Evolutionary conservation across 2,797 vertebrate genomes (phyloP).

Genomic region (Staurois parvus): DNA sequence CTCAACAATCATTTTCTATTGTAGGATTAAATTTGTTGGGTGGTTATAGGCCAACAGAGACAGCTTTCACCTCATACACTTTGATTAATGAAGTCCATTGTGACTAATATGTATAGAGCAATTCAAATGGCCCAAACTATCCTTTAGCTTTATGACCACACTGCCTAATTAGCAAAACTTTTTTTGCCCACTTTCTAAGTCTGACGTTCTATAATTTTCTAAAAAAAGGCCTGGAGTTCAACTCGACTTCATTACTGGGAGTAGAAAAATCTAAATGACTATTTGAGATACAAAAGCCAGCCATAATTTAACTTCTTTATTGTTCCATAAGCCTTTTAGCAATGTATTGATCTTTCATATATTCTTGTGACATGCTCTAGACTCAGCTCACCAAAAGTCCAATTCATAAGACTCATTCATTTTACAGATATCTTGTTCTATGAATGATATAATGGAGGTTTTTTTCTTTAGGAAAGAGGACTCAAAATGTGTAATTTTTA

Average conservation of each 20-base stretch:
- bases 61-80: neutral
- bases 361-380: conserved; percentile 50
- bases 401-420: conserved; percentile 52
- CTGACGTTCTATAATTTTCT: conserved; percentile 25
- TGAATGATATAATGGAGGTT: conserved; percentile 28
- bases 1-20: neutral
- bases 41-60: neutral
- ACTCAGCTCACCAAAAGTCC: conserved; percentile 51
- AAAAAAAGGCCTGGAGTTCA: conserved; percentile 2
- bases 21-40: neutral
- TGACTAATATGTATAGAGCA: neutral
- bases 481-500: neutral
- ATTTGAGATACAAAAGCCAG: conserved; percentile 49
- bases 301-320: conserved; percentile 52
- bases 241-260: conserved; percentile 40
- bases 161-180: neutral
- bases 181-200: neutral
- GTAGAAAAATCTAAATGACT: conserved; percentile 46
- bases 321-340: conserved; percentile 58
- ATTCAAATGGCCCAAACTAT: neutral
- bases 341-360: conserved; percentile 60
- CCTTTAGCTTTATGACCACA: neutral
- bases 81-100: neutral
- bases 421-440: conserved; percentile 51
- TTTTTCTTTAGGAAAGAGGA: neutral